These are phyloP conservation scores for Scaptomyza parva DNA, from an alignment of 2,888 invertebrate genomes.

Conservation along the genomic window DNA sequence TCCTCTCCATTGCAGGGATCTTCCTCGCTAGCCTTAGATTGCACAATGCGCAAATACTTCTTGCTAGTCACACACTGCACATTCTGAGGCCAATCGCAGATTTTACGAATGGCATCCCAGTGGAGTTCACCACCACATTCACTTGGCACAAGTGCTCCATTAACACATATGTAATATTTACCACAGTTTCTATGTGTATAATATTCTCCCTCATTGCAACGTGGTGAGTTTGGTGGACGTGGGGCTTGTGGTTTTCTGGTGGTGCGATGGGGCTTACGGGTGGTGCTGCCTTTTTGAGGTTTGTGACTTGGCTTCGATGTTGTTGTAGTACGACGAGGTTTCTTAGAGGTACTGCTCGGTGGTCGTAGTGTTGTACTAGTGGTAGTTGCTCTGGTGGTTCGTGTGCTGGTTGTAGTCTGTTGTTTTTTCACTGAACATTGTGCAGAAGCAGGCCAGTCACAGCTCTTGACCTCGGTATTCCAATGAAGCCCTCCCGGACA, in stretches of 20 bases:
- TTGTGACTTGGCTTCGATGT: slow-evolving; percentile 42
- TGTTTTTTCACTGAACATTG: slow-evolving; percentile 86
- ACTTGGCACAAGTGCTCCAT: slow-evolving; percentile 89
- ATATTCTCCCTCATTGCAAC: slow-evolving; percentile 90
- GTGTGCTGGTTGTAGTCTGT: slow-evolving; percentile 9
- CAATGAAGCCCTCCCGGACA: slow-evolving; percentile 94
- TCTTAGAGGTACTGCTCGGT: slow-evolving; percentile 35
- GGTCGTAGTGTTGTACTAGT: slow-evolving; percentile 1
- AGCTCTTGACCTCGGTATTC: slow-evolving; percentile 88
- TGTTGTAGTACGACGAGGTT: slow-evolving; percentile 47
- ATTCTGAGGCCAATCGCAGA: slow-evolving; percentile 91
- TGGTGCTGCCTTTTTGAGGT: slow-evolving; percentile 10
- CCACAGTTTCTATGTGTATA: slow-evolving; percentile 90
- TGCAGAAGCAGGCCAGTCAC: slow-evolving; percentile 93
- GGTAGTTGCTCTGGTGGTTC: slow-evolving; percentile 2
- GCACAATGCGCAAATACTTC: slow-evolving; percentile 79
- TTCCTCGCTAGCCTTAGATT: slow-evolving; percentile 83
- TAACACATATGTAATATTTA: slow-evolving; percentile 91
- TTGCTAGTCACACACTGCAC: slow-evolving; percentile 86
- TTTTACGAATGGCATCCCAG: slow-evolving; percentile 88
- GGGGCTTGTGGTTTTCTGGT: slow-evolving; percentile 50
- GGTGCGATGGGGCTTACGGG: slow-evolving; percentile 29
- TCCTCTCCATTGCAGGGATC: slow-evolving; percentile 88
- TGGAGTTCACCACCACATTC: slow-evolving; percentile 91
- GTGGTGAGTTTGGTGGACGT: slow-evolving; percentile 55